phyloP scores from a whole-genome alignment of 2,113 vertebrate genomes.

The Numida meleagris region DNA sequence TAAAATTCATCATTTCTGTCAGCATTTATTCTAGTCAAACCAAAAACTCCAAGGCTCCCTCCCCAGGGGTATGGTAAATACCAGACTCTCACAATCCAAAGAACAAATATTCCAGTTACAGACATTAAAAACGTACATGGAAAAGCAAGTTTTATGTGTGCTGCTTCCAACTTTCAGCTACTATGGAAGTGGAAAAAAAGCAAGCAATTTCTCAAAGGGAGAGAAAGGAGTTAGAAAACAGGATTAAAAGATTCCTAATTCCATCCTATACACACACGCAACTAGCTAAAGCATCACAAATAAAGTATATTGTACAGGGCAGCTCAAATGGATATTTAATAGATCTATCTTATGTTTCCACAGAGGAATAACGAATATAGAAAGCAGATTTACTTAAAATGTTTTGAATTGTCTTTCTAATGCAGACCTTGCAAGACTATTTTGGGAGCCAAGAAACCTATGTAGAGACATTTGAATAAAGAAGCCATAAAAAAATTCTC shows the following conservation, averaged over 20 bases:
- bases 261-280: background rate
- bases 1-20: background rate
- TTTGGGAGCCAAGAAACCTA: background rate
- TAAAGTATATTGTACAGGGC: background rate
- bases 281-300: background rate
- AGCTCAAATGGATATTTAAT: background rate
- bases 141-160: slow-evolving; percentile 9
- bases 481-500: background rate
- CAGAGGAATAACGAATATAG: background rate
- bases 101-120: background rate
- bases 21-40: background rate
- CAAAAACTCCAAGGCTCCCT: background rate
- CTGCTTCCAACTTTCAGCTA: slow-evolving; percentile 25
- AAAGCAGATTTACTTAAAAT: background rate
- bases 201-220: background rate
- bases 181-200: slow-evolving; percentile 21
- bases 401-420: background rate
- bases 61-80: background rate
- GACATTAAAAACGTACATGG: background rate
- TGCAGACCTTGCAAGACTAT: background rate
- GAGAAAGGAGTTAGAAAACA: slow-evolving; percentile 5
- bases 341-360: background rate
- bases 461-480: background rate
- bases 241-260: background rate
- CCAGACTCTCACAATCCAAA: background rate